Conservation (phyloP, 2,888 invertebrate species). For the Thelaira solivaga region DNA sequence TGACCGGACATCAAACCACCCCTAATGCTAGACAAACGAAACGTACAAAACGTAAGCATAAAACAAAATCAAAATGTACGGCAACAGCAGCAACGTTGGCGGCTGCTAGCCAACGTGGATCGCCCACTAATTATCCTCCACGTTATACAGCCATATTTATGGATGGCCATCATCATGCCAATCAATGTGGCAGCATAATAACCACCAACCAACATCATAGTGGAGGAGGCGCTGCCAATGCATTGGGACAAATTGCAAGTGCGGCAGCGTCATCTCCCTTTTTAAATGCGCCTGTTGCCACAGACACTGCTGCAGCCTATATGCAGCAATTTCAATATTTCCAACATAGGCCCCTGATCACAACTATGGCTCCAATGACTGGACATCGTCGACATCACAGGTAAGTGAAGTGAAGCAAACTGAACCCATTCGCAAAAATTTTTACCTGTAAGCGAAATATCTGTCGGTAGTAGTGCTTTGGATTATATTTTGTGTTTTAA, state of each 20-base stretch:
- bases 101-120: slow-evolving; percentile 60
- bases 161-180: slow-evolving; percentile 64
- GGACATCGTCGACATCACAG: slow-evolving; percentile 62
- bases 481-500: no score
- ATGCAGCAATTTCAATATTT: slow-evolving; percentile 69
- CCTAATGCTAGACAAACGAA: slow-evolving; percentile 68
- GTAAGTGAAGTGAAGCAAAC: slow-evolving; percentile 42
- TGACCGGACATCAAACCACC: slow-evolving; percentile 60
- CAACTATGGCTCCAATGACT: slow-evolving; percentile 51
- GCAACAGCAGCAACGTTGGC: slow-evolving; percentile 49
- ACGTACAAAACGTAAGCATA: slow-evolving; percentile 72
- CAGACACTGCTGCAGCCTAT: slow-evolving; percentile 63
- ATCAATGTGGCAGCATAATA: slow-evolving; percentile 50
- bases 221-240: slow-evolving; percentile 65
- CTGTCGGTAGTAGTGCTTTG: no score
- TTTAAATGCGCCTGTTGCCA: slow-evolving; percentile 63
- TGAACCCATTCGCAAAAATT: no score
- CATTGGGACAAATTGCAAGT: slow-evolving; percentile 67
- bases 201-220: slow-evolving; percentile 56
- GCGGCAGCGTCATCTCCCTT: slow-evolving; percentile 68
- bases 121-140: slow-evolving; percentile 71
- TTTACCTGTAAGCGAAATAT: no score
- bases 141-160: slow-evolving; percentile 75
- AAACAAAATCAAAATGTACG: slow-evolving; percentile 67
- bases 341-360: slow-evolving; percentile 68